Percentiles rank a stretch among this genome's conserved stretches.
Conservation (phyloP, 2,113 vertebrate genomes). For the Malurus cyaneus region DNA sequence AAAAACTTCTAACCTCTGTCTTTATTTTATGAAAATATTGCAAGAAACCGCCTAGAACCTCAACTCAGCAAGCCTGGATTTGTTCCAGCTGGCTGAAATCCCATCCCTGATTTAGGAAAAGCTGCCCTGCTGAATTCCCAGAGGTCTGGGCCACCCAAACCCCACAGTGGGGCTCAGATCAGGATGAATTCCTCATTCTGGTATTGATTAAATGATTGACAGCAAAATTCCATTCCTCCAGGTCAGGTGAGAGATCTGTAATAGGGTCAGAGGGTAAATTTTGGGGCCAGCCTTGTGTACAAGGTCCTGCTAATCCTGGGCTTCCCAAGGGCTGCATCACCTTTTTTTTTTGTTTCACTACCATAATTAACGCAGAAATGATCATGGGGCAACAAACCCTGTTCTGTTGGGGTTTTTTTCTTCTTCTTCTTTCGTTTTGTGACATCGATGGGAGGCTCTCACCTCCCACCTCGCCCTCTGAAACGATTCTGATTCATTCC, state of each 20-base stretch:
- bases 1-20: no score
- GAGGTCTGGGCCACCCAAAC: neutral
- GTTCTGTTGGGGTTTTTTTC: neutral
- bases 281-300: neutral
- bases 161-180: neutral
- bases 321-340: neutral
- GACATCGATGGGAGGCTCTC: neutral
- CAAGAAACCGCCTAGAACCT: neutral
- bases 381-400: neutral
- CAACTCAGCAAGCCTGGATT: neutral
- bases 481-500: constrained; percentile 47
- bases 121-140: neutral
- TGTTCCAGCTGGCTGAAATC: neutral
- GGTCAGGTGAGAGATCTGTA: accelerated
- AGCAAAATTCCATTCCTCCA: neutral
- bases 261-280: neutral
- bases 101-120: neutral
- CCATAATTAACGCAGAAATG: neutral
- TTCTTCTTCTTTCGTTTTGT: neutral
- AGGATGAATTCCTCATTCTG: accelerated
- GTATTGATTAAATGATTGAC: accelerated
- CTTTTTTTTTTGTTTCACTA: no score
- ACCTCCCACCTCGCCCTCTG: neutral
- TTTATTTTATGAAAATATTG: neutral
- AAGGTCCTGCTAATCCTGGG: neutral